Base-by-base conservation (phyloP, 2,797 vertebrate species). In the Bradypus variegatus region DNA sequence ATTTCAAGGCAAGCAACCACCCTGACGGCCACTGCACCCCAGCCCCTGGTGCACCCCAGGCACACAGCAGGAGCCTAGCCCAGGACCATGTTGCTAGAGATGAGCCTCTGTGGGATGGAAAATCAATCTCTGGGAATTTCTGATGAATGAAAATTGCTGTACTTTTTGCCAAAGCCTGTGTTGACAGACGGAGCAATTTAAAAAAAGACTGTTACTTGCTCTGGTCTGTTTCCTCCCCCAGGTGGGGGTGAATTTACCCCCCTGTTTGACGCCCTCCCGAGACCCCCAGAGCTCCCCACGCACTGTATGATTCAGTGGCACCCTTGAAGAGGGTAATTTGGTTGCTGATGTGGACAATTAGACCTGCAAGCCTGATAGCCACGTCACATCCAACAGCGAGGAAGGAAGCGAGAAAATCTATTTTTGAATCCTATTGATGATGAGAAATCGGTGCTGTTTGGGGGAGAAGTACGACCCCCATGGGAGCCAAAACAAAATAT, bases 71-170 rank as follows among this genome's bases (percentile, higher is more conserved):
- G 93, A 21, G 60, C 86, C 82, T 58, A n/a, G 41, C 36, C 10
- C 2, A 6, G 8, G 88, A 38, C 16, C 13, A 15, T 53, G 6
- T 76, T 84, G 73, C 85, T 86, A 86, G 77, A 93, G 80, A 65
- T 1, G 31, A 76, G 78, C 38, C 83, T 88, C 94, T 10, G 1
- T 80, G 60, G 84, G 75, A 86, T 27, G 76, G 76, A 85, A 95
- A 95, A 94, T 86, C 83, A 92, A 94, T 88, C 91, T 93, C 81
- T 81, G 85, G 88, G 87, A 92, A 88, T 96, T 83, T 92, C 82
- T 89, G 87, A 82, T 76, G 67, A 64, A 67, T 64, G 84, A 45
- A 94, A 94, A 89, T 85, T 64, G 6, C 53, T 55, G 50, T 16
- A 67, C 73, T 36, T 79, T 85, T 60, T 69, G 94, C 91, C 91